Percentiles rank a stretch among this genome's conserved stretches.
These are phyloP conservation scores for Gorsachius magnificus DNA, from an alignment of 2,797 vertebrate species.

Conservation along the genomic window DNA sequence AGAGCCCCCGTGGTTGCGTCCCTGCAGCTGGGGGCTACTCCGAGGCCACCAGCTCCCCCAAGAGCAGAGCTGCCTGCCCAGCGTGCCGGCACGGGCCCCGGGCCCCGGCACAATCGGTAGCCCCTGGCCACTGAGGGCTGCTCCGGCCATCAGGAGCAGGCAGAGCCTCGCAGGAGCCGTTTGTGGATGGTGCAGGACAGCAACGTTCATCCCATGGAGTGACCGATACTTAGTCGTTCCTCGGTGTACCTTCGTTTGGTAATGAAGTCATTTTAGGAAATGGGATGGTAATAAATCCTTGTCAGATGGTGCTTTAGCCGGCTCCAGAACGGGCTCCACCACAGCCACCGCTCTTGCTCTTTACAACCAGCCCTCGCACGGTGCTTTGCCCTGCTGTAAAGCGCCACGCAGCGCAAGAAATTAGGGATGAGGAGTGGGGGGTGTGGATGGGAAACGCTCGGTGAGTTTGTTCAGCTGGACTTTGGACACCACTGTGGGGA, in stretches of 20 bases:
- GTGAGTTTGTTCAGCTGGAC: too few species aligned
- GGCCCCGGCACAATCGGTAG: background rate
- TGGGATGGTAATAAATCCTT: background rate
- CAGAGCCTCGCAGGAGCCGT: background rate
- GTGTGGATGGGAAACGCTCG: background rate
- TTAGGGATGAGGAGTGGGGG: background rate
- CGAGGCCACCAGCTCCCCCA: background rate
- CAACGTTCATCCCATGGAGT: fast-evolving
- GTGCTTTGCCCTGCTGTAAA: background rate
- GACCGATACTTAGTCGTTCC: background rate
- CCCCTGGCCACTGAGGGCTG: background rate
- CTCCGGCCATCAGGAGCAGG: background rate
- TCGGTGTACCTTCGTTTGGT: background rate
- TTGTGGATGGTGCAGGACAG: background rate
- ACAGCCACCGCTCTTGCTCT: background rate
- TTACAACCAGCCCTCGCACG: background rate
- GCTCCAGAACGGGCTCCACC: background rate
- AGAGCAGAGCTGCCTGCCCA: background rate
- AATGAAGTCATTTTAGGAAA: background rate
- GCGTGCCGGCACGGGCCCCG: background rate
- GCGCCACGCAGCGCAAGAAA: fast-evolving
- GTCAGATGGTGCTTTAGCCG: background rate
- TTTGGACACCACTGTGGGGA: background rate
- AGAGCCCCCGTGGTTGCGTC: background rate
- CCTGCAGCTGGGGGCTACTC: background rate